Percentiles rank a stretch among this genome's conserved stretches.
Conservation (phyloP, 1,140 invertebrate species). For the Papilio aristodemus region DNA sequence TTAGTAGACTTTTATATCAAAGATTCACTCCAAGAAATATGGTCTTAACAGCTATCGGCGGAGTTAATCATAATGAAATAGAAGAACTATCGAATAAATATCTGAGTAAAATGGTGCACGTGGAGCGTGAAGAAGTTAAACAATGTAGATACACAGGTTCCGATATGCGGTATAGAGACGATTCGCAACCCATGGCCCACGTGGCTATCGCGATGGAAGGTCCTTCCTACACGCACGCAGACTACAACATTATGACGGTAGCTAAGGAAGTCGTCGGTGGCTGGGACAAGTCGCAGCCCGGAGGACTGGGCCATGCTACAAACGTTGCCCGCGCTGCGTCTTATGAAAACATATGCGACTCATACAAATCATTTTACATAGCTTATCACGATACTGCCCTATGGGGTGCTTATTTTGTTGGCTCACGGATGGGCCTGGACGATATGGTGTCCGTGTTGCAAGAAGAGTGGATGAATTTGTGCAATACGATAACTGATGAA, state of each 20-base stretch:
- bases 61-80: slow-evolving; percentile 80
- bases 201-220: slow-evolving; percentile 89
- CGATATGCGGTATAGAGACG: slow-evolving; percentile 83
- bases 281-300: slow-evolving; percentile 62
- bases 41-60: slow-evolving; percentile 94
- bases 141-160: slow-evolving; percentile 79
- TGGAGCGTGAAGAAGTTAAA: slow-evolving; percentile 34
- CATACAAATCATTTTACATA: slow-evolving; percentile 71
- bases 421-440: slow-evolving; percentile 53
- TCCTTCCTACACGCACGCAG: slow-evolving; percentile 44
- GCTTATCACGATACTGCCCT: slow-evolving; percentile 69
- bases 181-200: slow-evolving; percentile 85
- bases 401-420: slow-evolving; percentile 72
- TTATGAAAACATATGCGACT: slow-evolving; percentile 49
- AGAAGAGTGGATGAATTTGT: slow-evolving; percentile 68
- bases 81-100: slow-evolving; percentile 45
- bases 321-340: slow-evolving; percentile 57
- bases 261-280: slow-evolving; percentile 53
- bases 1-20: slow-evolving; percentile 87
- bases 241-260: slow-evolving; percentile 51
- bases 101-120: slow-evolving; percentile 38
- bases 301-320: slow-evolving; percentile 51
- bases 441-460: slow-evolving; percentile 59
- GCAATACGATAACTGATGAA: slow-evolving; percentile 56
- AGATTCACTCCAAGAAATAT: slow-evolving; percentile 92